Conservation (phyloP, 2,797 vertebrate genomes). For the Basileuterus tristriatus region DNA sequence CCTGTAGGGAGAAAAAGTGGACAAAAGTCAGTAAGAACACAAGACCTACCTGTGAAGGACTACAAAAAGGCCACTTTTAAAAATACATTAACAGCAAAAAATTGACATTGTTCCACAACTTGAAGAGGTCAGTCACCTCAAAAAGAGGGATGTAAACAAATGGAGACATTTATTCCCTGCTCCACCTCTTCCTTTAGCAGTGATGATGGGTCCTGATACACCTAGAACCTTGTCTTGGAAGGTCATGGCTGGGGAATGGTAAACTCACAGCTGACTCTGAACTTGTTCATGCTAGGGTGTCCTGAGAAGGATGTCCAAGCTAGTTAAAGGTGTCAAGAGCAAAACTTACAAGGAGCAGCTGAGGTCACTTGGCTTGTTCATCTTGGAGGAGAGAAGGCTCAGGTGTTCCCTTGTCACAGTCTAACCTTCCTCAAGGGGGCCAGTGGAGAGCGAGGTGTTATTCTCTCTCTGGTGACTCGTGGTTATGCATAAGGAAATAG, state of each 20-base stretch:
- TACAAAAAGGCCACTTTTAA: not conserved
- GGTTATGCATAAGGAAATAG: accelerated
- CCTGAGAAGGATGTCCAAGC: not conserved
- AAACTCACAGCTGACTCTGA: not conserved
- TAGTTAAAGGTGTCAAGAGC: not conserved
- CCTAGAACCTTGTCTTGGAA: not conserved
- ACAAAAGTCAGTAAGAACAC: not conserved
- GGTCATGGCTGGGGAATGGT: not conserved
- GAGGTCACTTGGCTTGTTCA: not conserved
- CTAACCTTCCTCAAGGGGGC: not conserved
- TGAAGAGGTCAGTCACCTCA: not conserved
- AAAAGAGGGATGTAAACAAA: not conserved
- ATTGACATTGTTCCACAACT: not conserved
- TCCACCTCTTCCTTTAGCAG: not conserved
- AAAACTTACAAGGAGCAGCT: not conserved
- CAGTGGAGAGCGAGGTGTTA: accelerated
- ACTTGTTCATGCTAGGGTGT: not conserved
- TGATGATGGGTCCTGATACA: accelerated
- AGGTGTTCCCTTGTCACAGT: not conserved
- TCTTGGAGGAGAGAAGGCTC: not conserved
- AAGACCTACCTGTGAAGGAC: not conserved
- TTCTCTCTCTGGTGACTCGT: not conserved
- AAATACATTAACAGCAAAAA: not conserved
- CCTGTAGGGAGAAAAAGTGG: not conserved
- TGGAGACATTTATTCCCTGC: accelerated